Evolutionary conservation across 2,888 invertebrate species (phyloP), one percentile per base, ranked within the genome.

Genomic region (Congeria kusceri): DNA sequence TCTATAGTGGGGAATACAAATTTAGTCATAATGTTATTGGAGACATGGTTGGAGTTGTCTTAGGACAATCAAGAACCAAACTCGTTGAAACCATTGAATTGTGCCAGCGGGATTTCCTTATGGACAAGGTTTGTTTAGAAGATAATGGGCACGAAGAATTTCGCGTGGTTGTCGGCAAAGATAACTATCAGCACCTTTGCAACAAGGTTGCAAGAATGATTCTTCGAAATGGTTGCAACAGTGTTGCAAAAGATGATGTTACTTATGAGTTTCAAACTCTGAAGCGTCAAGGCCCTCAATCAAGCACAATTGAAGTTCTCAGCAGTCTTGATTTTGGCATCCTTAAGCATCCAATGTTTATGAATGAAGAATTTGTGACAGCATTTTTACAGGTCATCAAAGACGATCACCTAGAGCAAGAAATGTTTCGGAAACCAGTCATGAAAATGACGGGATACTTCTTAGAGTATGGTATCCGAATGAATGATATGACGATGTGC

Each of bases 1-100:
- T 46, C 23, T 73, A 46, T 44, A 49, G n/a, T 15, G 72, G 59
- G 15, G 46, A 53, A 15, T 77, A 77, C 44, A 32, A 29, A 18
- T 77, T 77, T 39, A 77, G 72, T 29, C 77, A 77, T 49, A 77
- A 69, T 53, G 65, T 77, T 11, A 73, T 73, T 20, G 39, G 64
- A n/a, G 77, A 77, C 23, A 77, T 77, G 77, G 69, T 73, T 15
- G 77, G 77, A 13, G 20, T 77, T 25, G 77, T 77, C 0, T 29
- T 75, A n/a, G 69, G 57, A 62, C 46, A 62, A 7, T 15, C 39
- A 13, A 53, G 18, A 2, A 46, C 69, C 18, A 69, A 59, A 27
- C 27, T 46, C 3, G 63, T 59, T 9, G 69, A 69, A 53, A 27
- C 58, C 4, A 47, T 75, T 47, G 69, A 64, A 27, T 56, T 69